Evolutionary conservation across 2,113 vertebrate genomes (phyloP), one percentile per base, ranked within the genome.

Genomic region (Syrrhaptes paradoxus): DNA sequence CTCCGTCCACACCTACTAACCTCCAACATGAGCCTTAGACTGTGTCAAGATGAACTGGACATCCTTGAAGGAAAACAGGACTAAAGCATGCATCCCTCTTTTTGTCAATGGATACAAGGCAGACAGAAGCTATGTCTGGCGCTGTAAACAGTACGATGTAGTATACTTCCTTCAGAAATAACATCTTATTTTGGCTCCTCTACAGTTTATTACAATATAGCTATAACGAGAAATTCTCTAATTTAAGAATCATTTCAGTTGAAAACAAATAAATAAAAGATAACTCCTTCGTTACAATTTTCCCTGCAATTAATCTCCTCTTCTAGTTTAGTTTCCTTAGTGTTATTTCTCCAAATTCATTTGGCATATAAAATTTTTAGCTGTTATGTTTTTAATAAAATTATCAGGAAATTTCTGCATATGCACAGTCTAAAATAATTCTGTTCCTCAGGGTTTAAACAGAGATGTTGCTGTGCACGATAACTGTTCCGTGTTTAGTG

Each of bases 381-480:
- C 81, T 73, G 11, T 52, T 92, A 51, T 16, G 59, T 55, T 92
- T 93, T 89, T 74, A 95, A 96, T 91, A 92, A 95, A 98, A 97
- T 94, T 91, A 74, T 52, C 73, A 62, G 85, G 81, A 97, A 91
- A 90, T 91, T 97, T 91, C 93, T 95, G 80, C 72, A 94, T 88
- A 58, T 65, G 85, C 57, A 95, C 49, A 96, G 58, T 96, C 78
- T 95, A 83, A 96, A 93, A 94, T 93, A 94, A 95, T 96, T 96
- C 76, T 85, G 12, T 84, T 96, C 96, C 96, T 95, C 66, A 3
- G 80, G 88, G 83, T 96, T 95, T 90, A 92, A 92, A 91, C 71
- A 78, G 87, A 96, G 61, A 95, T 95, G 89, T 97, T 16, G 5
- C 59, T 67, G 36, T 11, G 72, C 67, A 54, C 61, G 71, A 89